phyloP scores from a whole-genome alignment of 2,113 vertebrate genomes.

The Diadophis punctatus region DNA sequence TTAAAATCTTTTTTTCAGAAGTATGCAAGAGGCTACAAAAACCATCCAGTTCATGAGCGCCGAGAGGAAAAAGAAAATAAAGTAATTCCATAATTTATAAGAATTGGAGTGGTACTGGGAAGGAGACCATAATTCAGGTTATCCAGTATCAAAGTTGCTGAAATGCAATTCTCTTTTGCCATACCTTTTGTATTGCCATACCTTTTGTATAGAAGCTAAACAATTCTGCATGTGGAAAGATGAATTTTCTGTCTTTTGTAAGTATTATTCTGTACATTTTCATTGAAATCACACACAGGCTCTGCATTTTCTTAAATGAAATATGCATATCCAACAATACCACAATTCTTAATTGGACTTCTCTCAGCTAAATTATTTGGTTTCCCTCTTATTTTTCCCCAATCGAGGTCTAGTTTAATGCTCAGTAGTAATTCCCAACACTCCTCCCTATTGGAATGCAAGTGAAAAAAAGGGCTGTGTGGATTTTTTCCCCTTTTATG shows the following conservation, averaged over 20 bases:
- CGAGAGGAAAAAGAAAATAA: not conserved
- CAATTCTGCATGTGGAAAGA: not conserved
- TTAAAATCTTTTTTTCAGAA: not conserved
- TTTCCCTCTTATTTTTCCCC: not conserved
- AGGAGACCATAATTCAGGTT: not conserved
- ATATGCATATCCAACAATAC: not conserved
- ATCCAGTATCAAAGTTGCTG: not conserved
- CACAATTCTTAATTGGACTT: not conserved
- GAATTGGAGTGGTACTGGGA: not conserved
- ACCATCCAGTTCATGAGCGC: not conserved
- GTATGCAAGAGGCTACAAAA: not conserved
- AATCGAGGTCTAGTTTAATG: not conserved
- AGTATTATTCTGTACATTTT: not conserved
- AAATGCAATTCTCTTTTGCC: not conserved
- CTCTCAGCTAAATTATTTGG: not conserved
- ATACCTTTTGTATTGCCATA: not conserved
- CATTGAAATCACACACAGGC: not conserved
- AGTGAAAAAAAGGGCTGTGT: not conserved
- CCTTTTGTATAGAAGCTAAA: not conserved
- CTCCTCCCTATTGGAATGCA: not conserved
- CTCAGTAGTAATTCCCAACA: not conserved
- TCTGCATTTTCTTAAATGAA: not conserved
- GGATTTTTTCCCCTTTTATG: not conserved
- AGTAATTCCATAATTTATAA: not conserved
- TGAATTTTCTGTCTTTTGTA: no score